A percentile compares a stretch with the other conserved stretches of the same genome.
phyloP scores from a whole-genome alignment of 2,888 invertebrate genomes.

The Ganaspis brasiliensis region DNA sequence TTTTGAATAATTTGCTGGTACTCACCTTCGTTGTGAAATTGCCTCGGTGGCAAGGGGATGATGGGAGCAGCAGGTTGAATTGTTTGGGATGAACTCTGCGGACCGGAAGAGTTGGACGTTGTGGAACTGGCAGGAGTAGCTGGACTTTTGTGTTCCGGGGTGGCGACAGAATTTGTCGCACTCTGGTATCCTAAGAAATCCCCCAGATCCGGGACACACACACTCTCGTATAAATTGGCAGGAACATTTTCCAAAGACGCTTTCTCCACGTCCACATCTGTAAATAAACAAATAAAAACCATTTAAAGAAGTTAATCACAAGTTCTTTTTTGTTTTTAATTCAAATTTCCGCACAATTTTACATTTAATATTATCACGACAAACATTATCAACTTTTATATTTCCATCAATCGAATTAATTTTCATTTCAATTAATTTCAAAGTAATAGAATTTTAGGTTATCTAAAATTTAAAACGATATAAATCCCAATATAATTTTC shows the following conservation, averaged over 20 bases:
- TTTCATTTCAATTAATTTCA: no score
- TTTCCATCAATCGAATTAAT: no score
- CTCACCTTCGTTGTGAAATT: slow-evolving; percentile 78
- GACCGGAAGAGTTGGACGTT: slow-evolving; percentile 71
- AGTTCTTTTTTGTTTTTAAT: no score
- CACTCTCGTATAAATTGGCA: slow-evolving; percentile 90
- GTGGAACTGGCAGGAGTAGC: slow-evolving; percentile 77
- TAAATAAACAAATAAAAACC: slow-evolving; percentile 48
- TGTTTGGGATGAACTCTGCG: slow-evolving; percentile 55
- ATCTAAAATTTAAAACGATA: no score
- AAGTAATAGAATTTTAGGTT: no score
- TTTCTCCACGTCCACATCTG: slow-evolving; percentile 91
- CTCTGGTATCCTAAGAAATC: slow-evolving; percentile 84
- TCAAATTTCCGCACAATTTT: no score
- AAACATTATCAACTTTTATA: no score
- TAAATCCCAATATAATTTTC: no score
- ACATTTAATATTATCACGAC: no score
- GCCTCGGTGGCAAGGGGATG: slow-evolving; percentile 68
- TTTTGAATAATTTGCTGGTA: slow-evolving; percentile 50
- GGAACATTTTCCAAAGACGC: slow-evolving; percentile 88
- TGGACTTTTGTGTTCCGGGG: slow-evolving; percentile 80
- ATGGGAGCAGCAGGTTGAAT: slow-evolving; percentile 60
- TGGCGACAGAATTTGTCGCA: slow-evolving; percentile 68
- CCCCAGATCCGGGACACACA: slow-evolving; percentile 89
- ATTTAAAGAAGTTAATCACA: no score